A percentile compares a stretch with the other conserved stretches of the same genome.
phyloP scores from a whole-genome alignment of 2,888 invertebrate genomes.

The Orthosia gracilis region DNA sequence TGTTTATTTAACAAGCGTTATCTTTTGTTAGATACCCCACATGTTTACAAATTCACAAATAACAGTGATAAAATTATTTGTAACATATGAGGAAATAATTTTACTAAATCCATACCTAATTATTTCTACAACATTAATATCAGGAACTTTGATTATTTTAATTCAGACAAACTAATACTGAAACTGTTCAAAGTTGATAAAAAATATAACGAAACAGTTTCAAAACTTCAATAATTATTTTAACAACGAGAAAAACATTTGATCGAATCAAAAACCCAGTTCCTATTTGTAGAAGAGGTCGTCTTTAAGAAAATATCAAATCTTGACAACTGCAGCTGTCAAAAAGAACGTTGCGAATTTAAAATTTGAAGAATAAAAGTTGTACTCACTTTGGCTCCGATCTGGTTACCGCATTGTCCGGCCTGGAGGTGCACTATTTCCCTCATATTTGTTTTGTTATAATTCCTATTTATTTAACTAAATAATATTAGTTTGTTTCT shows the following conservation, averaged over 20 bases:
- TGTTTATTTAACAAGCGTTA: conserved; percentile 13
- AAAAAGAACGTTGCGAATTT: conserved; percentile 65
- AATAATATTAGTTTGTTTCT: conserved; percentile 59
- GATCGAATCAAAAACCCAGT: neutral
- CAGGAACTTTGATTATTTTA: neutral
- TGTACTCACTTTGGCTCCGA: conserved; percentile 92
- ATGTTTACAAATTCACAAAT: neutral
- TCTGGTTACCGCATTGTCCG: conserved; percentile 96
- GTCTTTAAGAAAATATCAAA: conserved; percentile 7
- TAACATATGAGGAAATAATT: conserved; percentile 4
- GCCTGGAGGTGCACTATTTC: conserved; percentile 96
- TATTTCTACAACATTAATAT: neutral
- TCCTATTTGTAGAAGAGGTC: no score
- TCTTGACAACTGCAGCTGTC: conserved; percentile 51
- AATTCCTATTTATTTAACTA: conserved; percentile 70
- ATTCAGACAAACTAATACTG: conserved; percentile 1
- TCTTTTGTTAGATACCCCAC: conserved; percentile 40
- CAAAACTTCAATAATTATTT: neutral
- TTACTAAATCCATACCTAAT: neutral
- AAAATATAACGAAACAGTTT: neutral
- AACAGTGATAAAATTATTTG: conserved; percentile 14
- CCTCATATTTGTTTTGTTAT: conserved; percentile 91
- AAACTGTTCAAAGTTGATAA: neutral
- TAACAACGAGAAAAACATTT: neutral
- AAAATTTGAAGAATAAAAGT: conserved; percentile 56